A percentile compares a stretch with the other conserved stretches of the same genome.
These are phyloP conservation scores for Leiothrix lutea DNA, from an alignment of 2,113 vertebrate genomes.

Conservation along the genomic window DNA sequence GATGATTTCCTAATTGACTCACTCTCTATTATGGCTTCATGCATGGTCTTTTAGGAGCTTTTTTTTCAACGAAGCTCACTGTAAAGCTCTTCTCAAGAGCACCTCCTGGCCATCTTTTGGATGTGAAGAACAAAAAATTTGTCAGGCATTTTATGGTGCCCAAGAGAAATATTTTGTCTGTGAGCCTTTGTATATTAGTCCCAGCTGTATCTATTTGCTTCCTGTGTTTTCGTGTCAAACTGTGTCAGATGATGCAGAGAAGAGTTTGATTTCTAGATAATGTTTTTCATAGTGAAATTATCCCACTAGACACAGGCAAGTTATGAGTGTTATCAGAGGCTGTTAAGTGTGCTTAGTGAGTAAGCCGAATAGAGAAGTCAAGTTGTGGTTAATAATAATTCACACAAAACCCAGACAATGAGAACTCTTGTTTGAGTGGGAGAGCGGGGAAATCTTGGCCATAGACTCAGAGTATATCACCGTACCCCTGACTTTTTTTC, in stretches of 20 bases:
- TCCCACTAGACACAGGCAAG: neutral
- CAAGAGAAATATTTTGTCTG: neutral
- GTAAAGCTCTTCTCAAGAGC: neutral
- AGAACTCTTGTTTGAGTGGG: neutral
- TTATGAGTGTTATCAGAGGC: neutral
- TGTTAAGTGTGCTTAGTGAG: neutral
- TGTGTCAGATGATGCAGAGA: neutral
- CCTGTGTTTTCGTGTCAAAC: neutral
- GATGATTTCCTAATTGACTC: constrained; percentile 51
- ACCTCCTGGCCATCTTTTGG: neutral
- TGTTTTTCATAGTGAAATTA: neutral
- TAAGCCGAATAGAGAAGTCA: neutral
- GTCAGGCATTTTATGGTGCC: neutral
- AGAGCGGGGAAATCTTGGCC: neutral
- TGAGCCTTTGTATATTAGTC: neutral
- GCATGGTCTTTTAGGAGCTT: neutral
- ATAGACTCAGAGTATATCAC: neutral
- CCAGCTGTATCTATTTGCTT: neutral
- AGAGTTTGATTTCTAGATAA: neutral
- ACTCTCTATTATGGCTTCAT: constrained; percentile 32
- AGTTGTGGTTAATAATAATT: neutral
- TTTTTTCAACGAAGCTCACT: neutral
- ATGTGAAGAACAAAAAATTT: neutral
- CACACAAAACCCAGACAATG: neutral
- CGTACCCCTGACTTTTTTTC: neutral